Evolutionary conservation across 2,888 invertebrate genomes (phyloP), one percentile per base, ranked within the genome.

Genomic region (Nomada ferruginata): DNA sequence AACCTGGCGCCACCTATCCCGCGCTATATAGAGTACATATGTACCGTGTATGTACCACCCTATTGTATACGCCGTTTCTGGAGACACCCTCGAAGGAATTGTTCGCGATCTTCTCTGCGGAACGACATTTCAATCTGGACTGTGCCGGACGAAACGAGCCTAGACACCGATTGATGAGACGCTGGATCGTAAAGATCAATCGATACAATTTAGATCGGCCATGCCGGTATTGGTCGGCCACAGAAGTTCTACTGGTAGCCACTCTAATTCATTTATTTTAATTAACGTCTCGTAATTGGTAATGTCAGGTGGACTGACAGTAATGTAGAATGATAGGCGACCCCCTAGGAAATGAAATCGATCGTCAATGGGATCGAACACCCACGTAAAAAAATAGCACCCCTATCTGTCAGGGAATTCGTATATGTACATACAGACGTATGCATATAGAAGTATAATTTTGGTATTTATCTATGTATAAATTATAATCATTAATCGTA

Each of bases 201-300:
- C 20, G 60, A 71, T 53, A 23, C 44, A 57, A 53, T 29, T 47
- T 53, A 20, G 29, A 18, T 20, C 18, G 9, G 11, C 13, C 53
- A 61, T 11, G 52, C 36, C 18, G 42, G 70, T 13, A 13, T 15
- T 13, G 5, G 11, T 42, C 44, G 7, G 18, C 52, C 11, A 15
- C 44, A 63, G 15, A 36, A 57, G 7, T 9, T 44, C 36, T 65
- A 47, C n/a, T 29, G 53, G 26, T 63, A 63, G 47, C 36, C 42
- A 29, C 11, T 53, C 63, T 76, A 82, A 82, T 70, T 77, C 64
- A 55, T 55, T 85, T 79, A 79, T 68, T 57, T 18, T 60, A 63
- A 87, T 84, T 85, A 69, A 42, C 42, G 47, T 66, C 70, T 15
- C 52, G 20, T 75, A 82, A 83, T 71, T 72, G 61, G 29, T 44